Evolutionary conservation across 1,140 invertebrate genomes (phyloP).

Genomic region (Zaprionus davidi): DNA sequence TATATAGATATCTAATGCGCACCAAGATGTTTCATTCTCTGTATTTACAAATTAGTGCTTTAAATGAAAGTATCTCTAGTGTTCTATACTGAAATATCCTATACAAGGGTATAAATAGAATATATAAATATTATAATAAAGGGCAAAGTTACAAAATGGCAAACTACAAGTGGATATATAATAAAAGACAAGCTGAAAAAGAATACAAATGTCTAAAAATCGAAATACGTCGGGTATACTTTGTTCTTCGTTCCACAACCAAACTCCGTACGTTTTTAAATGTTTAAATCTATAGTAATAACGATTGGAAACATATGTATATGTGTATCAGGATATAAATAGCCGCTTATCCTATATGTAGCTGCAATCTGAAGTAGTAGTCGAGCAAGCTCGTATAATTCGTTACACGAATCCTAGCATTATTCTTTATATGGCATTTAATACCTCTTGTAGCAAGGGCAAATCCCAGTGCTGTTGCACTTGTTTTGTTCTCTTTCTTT

Average conservation of each 20-base stretch:
- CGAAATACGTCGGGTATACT: constrained; percentile 29
- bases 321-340: background rate
- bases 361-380: background rate
- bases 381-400: constrained; percentile 21
- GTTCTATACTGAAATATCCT: too few species aligned
- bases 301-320: constrained; percentile 79
- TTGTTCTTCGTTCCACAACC: constrained; percentile 53
- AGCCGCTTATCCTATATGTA: background rate
- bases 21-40: too few species aligned
- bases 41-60: too few species aligned
- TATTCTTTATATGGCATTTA: constrained; percentile 76
- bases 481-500: constrained; percentile 9
- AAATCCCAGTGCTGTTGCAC: constrained; percentile 69
- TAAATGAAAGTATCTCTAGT: too few species aligned
- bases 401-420: constrained; percentile 49
- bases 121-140: too few species aligned
- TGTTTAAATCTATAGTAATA: constrained; percentile 62
- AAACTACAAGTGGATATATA: constrained; percentile 59
- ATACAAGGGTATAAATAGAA: too few species aligned
- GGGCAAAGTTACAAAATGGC: too few species aligned
- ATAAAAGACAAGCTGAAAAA: constrained; percentile 80
- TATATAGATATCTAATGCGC: too few species aligned
- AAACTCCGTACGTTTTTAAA: constrained; percentile 78
- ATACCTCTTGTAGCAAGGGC: constrained; percentile 78
- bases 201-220: constrained; percentile 23